These are phyloP conservation scores for Carapus acus DNA, from an alignment of 2,797 vertebrate genomes.

Conservation along the genomic window DNA sequence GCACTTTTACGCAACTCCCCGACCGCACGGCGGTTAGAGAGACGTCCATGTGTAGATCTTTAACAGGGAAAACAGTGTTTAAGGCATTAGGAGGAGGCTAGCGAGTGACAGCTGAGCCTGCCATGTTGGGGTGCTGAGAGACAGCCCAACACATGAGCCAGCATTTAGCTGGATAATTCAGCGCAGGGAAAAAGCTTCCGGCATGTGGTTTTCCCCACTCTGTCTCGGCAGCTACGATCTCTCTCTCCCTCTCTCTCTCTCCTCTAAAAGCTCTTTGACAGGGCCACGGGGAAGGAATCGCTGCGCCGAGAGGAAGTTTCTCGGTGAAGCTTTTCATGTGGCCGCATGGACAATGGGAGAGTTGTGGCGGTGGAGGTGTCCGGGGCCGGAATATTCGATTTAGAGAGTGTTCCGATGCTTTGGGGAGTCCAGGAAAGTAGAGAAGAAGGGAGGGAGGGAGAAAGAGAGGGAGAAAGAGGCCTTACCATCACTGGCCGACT, in stretches of 20 bases:
- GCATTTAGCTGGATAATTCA: constrained; percentile 72
- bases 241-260: too few species aligned
- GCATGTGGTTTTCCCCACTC: constrained; percentile 70
- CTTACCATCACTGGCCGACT: constrained; percentile 75
- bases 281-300: constrained; percentile 40
- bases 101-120: constrained; percentile 72
- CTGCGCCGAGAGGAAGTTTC: constrained; percentile 42
- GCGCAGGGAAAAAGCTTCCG: constrained; percentile 69
- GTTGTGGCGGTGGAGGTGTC: constrained; percentile 29
- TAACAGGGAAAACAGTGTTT: constrained; percentile 75
- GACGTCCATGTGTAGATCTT: constrained; percentile 61
- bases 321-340: constrained; percentile 52
- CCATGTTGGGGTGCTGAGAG: constrained; percentile 66
- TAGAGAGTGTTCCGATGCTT: constrained; percentile 11
- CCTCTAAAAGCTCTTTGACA: constrained; percentile 44
- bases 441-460: constrained; percentile 14
- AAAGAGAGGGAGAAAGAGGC: constrained; percentile 7
- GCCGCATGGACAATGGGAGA: constrained; percentile 9
- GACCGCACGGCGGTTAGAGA: constrained; percentile 62
- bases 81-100: constrained; percentile 68
- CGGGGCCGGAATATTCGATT: constrained; percentile 32
- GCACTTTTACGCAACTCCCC: constrained; percentile 56
- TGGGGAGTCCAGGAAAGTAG: constrained; percentile 22
- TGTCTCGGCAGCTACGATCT: constrained; percentile 66
- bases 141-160: constrained; percentile 68